A percentile compares a stretch with the other conserved stretches of the same genome.
Conservation (phyloP, 1,140 invertebrate species). For the Apis cerana region DNA sequence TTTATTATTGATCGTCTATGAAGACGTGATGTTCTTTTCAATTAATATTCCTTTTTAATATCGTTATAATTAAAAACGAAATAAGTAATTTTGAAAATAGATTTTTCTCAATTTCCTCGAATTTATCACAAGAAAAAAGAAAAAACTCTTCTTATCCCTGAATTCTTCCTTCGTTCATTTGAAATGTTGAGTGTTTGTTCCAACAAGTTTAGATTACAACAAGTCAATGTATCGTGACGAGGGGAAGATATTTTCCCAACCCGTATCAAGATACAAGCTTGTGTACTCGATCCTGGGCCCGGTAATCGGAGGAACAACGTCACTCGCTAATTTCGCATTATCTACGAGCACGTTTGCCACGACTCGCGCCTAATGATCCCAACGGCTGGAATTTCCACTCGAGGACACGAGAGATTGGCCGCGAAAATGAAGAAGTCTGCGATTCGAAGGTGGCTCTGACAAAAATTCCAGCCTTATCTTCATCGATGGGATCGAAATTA, state of each 20-base stretch:
- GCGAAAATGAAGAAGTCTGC: conserved; percentile 63
- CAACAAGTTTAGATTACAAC: not conserved
- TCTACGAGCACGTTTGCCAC: conserved; percentile 19
- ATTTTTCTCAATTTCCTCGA: too few species aligned
- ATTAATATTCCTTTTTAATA: too few species aligned
- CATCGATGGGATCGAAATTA: conserved; percentile 73
- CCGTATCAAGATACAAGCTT: not conserved
- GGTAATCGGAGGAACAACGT: not conserved
- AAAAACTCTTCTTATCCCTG: too few species aligned
- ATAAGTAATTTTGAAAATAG: too few species aligned
- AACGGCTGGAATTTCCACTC: conserved; percentile 39
- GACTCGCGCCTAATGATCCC: conserved; percentile 45
- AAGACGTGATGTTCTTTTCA: too few species aligned
- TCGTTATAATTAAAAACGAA: too few species aligned
- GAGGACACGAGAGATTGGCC: not conserved
- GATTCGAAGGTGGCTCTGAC: conserved; percentile 44
- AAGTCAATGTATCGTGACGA: not conserved
- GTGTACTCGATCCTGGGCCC: not conserved
- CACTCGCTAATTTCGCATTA: conserved; percentile 46
- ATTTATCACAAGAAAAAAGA: too few species aligned
- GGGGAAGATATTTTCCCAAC: not conserved
- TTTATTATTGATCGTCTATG: too few species aligned
- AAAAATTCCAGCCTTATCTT: conserved; percentile 74
- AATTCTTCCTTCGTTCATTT: too few species aligned
- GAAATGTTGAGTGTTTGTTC: not conserved